Base-by-base conservation (phyloP, 2,797 vertebrate genomes). In the Lepilemur ruficaudatus region DNA sequence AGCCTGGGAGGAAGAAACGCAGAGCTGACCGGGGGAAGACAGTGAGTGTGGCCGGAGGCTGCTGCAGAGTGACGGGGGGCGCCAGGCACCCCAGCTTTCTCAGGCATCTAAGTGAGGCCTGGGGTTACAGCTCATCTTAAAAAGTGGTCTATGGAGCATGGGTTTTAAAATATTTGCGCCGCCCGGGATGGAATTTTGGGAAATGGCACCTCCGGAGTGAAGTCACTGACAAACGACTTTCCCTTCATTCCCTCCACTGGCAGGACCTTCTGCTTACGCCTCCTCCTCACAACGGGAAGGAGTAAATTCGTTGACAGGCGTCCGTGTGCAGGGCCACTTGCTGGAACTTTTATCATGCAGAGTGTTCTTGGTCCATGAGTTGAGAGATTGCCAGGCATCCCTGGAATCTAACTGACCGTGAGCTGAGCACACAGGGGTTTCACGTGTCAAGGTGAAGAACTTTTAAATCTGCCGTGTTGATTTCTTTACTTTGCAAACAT, bases 361-460 rank as follows among this genome's bases (percentile, higher is more conserved):
- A 96, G 97, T 76, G 50, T 72, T 76, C 79, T 61, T 52, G 65
- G 79, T 59, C 67, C 73, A 93, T 80, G 75, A 90, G 38, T 69
- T 94, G 93, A 93, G 67, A 80, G 70, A 96, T 57, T 69, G 70
- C 76, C 86, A 96, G 91, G 82, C 89, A 97, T 97, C 67, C 52
- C 72, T 90, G 94, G 86, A 96, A 97, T 96, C 86, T 94, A 82
- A 93, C 94, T 85, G 97, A 81, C 52, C 48, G 22, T 82, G 85
- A 48, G 41, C 57, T 83, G n/a, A 95, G 22, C 35, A 89, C 61
- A 95, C 32, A 73, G 65, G 95, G 81, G 52, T 79, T 95, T 96
- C 70, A 76, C 93, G 28, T 61, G 65, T 75, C 79, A 67, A 93
- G 46, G 57, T 78, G 35, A 92, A 92, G 76, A 85, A 72, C 41